Conservation (phyloP, 2,888 invertebrate genomes). For the Abrostola triplasia region DNA sequence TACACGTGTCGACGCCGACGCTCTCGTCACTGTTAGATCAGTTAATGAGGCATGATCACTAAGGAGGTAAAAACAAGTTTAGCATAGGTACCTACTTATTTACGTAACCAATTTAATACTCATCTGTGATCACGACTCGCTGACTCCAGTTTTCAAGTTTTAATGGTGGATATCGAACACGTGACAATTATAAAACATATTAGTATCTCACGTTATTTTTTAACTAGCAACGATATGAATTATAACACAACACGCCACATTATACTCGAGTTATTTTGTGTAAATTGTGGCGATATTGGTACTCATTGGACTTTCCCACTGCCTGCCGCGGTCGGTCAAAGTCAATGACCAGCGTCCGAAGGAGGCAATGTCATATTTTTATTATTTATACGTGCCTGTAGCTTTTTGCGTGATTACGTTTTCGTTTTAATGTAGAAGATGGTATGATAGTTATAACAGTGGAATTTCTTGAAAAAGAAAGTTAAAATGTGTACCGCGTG, state of each 20-base stretch:
- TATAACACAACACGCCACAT: constrained; percentile 23
- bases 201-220: constrained; percentile 23
- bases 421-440: too few relatives aligned
- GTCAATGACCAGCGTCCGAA: constrained; percentile 1
- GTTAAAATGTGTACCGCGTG: constrained; percentile 32
- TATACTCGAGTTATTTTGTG: constrained; percentile 1
- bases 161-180: constrained; percentile 42
- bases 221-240: constrained; percentile 9
- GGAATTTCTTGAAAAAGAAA: constrained; percentile 36
- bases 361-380: not conserved
- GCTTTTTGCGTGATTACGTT: too few relatives aligned
- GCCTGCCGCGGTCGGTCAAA: not conserved
- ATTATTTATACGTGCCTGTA: not conserved
- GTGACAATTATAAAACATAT: constrained; percentile 43
- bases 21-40: not conserved
- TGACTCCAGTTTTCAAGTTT: constrained; percentile 38
- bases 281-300: not conserved
- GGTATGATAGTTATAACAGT: constrained; percentile 9
- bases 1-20: not conserved
- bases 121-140: constrained; percentile 13
- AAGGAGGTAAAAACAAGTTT: not conserved
- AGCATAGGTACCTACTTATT: constrained; percentile 2
- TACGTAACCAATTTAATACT: constrained; percentile 14
- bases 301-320: constrained; percentile 2
- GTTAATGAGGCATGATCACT: not conserved